Base-by-base conservation (phyloP, 2,888 invertebrate species). In the Drosophila peninsularis region DNA sequence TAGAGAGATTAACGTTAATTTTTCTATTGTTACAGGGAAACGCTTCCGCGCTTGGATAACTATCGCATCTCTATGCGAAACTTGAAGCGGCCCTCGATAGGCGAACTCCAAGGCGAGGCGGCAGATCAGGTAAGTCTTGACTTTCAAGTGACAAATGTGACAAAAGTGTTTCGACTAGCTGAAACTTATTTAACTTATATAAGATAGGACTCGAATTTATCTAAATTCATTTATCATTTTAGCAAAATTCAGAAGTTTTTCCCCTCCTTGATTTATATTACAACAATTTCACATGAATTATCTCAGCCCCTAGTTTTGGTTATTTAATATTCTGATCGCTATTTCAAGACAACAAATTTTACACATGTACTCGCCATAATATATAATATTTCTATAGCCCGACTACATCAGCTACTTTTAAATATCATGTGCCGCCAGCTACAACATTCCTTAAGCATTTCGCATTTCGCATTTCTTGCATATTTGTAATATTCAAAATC, bases 1-100 rank as follows among this genome's bases (percentile, higher is more conserved):
- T 27, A n/a, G n/a, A 36, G 27, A 75, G 36, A 73, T 10, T 30
- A 17, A 14, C 11, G 37, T 41, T 3, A 11, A 4, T 32, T 3
- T 56, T 14, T 32, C 6, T 32, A 13, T 64, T 90, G 7, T 64
- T 90, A 6, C 82, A 94, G 95, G 80, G 97, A 97, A 91, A 95
- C 96, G 1, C 91, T 97, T 39, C 97, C 97, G 0, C 93, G 96
- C 62, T 93, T 96, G 92, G 97, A 97, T 90, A 96, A 97, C 91
- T 97, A 97, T 90, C 94, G 96, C 89, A 95, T 95, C 90, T 95
- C 96, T 0, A 95, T 95, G 86, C 93, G 96, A 78, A 96, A 96
- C 0, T 92, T 95, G 56, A 96, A 96, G 90, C 94, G 97, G 73
- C 97, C 97, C 1, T 97, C 97, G 27, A 93, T 97, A 62, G 97